Base-by-base conservation (phyloP, 92 coral and sea anemone genomes). In the Blastomussa wellsi region DNA sequence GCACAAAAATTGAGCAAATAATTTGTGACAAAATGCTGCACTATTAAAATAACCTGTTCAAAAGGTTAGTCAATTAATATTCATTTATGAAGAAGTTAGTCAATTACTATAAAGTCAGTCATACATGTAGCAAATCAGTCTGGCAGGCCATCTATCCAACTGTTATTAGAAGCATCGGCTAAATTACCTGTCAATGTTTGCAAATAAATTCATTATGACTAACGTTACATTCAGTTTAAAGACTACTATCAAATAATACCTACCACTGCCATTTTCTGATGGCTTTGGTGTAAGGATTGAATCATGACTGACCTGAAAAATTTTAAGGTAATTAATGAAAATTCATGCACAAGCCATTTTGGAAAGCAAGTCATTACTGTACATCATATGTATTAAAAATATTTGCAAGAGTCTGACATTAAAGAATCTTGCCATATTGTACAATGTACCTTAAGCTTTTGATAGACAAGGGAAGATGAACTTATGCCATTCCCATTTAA, bases 391-490 rank as follows among this genome's bases (percentile, higher is more conserved):
- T 3, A 70, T 3, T 17, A 1, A 16, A 35, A 70, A 19, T 37
- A 70, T 14, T 19, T 36, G 29, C n/a, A 70, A 70, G 75, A 4
- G 37, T 7, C 22, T 17, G 75, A 36, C 47, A 70, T 9, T 62
- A 70, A 70, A 37, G 0, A 19, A 33, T 70, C 75, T 5, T 33
- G 49, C 49, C 17, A 17, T 19, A 24, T 55, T 1, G 20, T 20
- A 0, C 5, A 49, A 52, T 1, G 24, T 52, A 95, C 98, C 90
- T 94, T 80, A 32, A 95, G 83, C 69, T 90, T 91, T 49, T 95
- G 91, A 82, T 83, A 95, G 15, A 95, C 89, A 59, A 94, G 98
- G 49, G 91, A 89, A n/a, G 98, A 90, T 13, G 97, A 90, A 52
- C 88, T 83, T 7, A 94, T 75, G 2, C 90, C 89, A 72, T 73